Base-by-base conservation (phyloP, 1,140 invertebrate species). In the Lordiphosa stackelbergi region DNA sequence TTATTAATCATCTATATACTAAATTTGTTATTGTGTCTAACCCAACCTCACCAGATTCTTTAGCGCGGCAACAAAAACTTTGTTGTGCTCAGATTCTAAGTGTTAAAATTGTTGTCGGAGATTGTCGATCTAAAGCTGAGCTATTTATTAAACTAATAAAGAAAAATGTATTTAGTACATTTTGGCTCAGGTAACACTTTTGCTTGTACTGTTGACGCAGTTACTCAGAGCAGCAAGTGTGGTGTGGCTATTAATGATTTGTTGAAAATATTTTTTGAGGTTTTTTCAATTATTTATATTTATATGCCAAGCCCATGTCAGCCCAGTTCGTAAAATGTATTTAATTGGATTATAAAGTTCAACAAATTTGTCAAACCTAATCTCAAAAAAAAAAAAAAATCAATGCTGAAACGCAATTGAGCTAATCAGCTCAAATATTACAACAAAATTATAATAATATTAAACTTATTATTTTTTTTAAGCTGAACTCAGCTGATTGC, bases 241-340 rank as follows among this genome's bases (percentile, higher is more conserved):
- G 4, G 0, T 24, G 19, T 22, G 19, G 19, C 19, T 22, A 2
- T 22, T 2, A 22, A 22, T 22, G 19, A 22, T 3, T 22, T 22
- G 22, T 24, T 24, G 5, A 24, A 24, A 31, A 8, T 16, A 6
- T 45, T n/a, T n/a, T 59, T 38, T 47, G 6, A 4, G 22, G 11
- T 60, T 28, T 3, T 7, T 37, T 49, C 24, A 12, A 38, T 28
- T 48, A 13, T 42, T 24, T 12, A 45, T 12, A 31, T 28, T 53
- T 40, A 54, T 24, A 28, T 22, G 13, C 31, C 31, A 7, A 36
- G 46, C 34, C 16, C 52, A 43, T 35, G 37, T 9, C 41, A 49
- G 34, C 37, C 47, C 28, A 24, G 56, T 68, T 60, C 65, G 24
- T 7, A 69, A 68, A 53, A 56, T 49, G 45, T 49, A 57, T 66